Evolutionary conservation across 2,113 vertebrate species (phyloP), one percentile per base, ranked within the genome.

Genomic region (Oreochromis spilurus): DNA sequence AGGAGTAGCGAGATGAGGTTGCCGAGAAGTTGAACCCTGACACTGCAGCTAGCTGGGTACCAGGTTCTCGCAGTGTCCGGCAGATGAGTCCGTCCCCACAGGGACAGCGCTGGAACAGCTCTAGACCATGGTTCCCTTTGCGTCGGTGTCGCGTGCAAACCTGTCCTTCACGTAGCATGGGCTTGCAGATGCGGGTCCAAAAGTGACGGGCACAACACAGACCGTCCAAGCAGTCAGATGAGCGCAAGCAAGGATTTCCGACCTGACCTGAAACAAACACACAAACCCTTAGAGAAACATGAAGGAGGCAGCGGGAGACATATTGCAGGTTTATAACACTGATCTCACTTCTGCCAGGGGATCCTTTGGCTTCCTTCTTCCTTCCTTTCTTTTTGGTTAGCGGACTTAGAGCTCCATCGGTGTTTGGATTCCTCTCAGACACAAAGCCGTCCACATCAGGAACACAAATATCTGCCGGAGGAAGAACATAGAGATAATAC

Each of bases 121-220:
- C 98, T 88, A 98, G 96, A 83, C 97, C 97, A 0, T 96, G 97
- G 12, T 96, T 96, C 0, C 97, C 97, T 83, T 98, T 98, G 86
- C 95, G 97, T 70, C 97, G 96, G 58, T 97, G 97, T 43, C 96
- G 97, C 58, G 98, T 98, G 89, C 98, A 99, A 8, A 98, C 97
- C 84, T 98, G 97, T 1, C 98, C 98, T 93, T 97, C 97, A 50
- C 87, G 96, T 87, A 99, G 91, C 80, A 99, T 97, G 1, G 97
- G 97, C 81, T 99, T 99, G 89, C 98, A 99, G 93, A 99, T 98
- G 91, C 98, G 97, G 70, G 97, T 97, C 98, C 98, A 98, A 96
- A 99, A 98, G 94, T 99, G 98, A 11, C 98, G 97, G 53, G 98
- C 98, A 81, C 98, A 99, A 93, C 98, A 99, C 53, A 97, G 92